Base-by-base conservation (phyloP, 2,888 invertebrate species). In the Aspidiotus destructor region DNA sequence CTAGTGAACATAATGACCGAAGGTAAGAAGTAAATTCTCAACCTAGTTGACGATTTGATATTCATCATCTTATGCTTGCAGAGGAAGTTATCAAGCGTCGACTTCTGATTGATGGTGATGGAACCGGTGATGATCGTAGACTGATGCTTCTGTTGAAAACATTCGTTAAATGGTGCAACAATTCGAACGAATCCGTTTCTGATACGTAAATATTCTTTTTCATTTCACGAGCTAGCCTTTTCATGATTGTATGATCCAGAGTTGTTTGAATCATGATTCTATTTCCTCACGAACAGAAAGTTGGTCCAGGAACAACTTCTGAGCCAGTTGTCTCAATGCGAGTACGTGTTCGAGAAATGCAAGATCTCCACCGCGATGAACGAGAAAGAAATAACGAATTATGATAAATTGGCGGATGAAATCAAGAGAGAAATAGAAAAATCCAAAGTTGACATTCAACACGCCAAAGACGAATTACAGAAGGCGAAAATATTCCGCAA, bases 91-190 rank as follows among this genome's bases (percentile, higher is more conserved):
- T 97, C 71, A 86, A 91, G 73, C 83, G 94, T 73, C 84, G 95
- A 72, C 80, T 98, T 53, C 79, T 97, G 42, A 93, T 97, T 74
- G 98, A 98, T 77, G 98, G 97, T 15, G 97, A 98, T 81, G 97
- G 97, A 8, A 93, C 92, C 10, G 96, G 95, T 17, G 98, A 98
- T 76, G 97, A 98, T 76, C 83, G 95, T 69, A 81, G 94, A 70
- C 81, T 97, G 17, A 92, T 90, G 76, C 86, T 88, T 69, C 80
- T 96, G 16, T 78, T 94, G 10, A 93, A 92, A 79, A 87, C 88
- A 28, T 83, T 90, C 70, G 84, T 88, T 58, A 91, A 89, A 79
- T 91, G 88, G 88, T 85, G 86, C 68, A 86, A 85, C 74, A 81
- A 82, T 62, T 77, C 81, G 1, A 86, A 87, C 69, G 85, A 86